Evolutionary conservation across 2,113 vertebrate genomes (phyloP), one percentile per base, ranked within the genome.

Genomic region (Cacatua alba): DNA sequence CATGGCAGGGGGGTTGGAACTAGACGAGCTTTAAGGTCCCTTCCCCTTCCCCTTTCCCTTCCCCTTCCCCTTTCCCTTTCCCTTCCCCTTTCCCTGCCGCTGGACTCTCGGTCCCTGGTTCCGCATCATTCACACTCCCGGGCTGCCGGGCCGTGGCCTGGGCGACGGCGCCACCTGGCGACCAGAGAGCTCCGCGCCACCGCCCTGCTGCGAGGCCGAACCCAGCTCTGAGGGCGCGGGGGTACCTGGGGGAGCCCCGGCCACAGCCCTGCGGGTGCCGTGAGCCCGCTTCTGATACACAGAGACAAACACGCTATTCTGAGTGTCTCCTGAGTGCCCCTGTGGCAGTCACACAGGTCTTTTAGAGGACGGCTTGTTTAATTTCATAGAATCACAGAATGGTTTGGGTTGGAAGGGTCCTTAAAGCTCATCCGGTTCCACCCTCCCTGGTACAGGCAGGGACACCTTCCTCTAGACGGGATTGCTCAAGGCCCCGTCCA

Each of bases 91-190:
- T 12, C 26, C 10, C 33, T 10, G 21, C 11, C 17, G 10, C 25
- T 25, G 35, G 11, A n/a, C 17, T 16, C 17, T 25, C 46, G 5
- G 28, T 10, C 21, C 11, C 6, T 6, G 11, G 5, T 20, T 26
- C 23, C 35, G 3, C 19, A 21, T 6, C 55, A 9, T 14, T 8
- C 20, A 11, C 11, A 1, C 10, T 11, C 23, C 29, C 10, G 14
- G 5, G 6, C 13, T 2, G 11, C 12, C 5, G 28, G 4, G 78
- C 62, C 25, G 51, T 88, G 62, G 41, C 79, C 76, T 35, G 71
- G 33, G 1, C 46, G 74, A 41, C 65, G 51, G 89, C 92, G 89
- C 70, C 95, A 82, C 92, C 95, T 95, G 86, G 82, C 75, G 95
- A 46, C 6, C 31, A 1, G 14, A 84, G 29, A 7, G 6, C 10